Evolutionary conservation across 2,888 invertebrate genomes (phyloP), one percentile per base, ranked within the genome.

Genomic region (Crepidodera aurea): DNA sequence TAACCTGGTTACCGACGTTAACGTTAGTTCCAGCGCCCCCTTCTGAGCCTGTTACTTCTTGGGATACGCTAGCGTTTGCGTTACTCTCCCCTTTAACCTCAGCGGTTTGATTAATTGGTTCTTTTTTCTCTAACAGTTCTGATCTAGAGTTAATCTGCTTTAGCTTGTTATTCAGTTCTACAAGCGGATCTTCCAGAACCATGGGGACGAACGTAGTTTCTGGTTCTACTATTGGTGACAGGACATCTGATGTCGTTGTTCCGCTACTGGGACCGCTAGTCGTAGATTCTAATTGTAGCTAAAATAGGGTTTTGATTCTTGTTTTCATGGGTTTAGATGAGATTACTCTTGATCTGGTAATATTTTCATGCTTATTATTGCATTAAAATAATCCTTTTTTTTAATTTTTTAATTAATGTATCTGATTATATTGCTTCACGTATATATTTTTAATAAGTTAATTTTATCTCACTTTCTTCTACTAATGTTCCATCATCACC

Each of bases 81-180:
- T 55, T 59, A 48, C 18, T 51, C 1, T 62, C 56, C 10, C 44
- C 44, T 48, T 60, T 64, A 15, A 54, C 42, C 16, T 61, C 61
- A 1, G 48, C 18, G 8, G 34, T 29, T 2, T 68, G 1, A 50
- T 48, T 42, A 37, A 50, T 13, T 8, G 51, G 39, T 27, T 64
- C 62, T 29, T 39, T 65, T 56, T 55, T 64, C 53, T 66, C 68
- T 4, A 68, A 64, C 46, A 72, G 70, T 22, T 78, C 77, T 22
- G 72, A 64, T 73, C 85, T 83, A 73, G 84, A 80, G 60, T 85
- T 84, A 77, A 87, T 86, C 81, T 85, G 85, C 76, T 85, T 85
- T 71, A 87, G 83, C 79, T 87, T 85, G 76, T 84, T 84, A 78
- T 87, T 86, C 25, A 87, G 81, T 69, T 85, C 85, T 1, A 84